Evolutionary conservation across 2,888 invertebrate genomes (phyloP).

Genomic region (Amitus sp.): DNA sequence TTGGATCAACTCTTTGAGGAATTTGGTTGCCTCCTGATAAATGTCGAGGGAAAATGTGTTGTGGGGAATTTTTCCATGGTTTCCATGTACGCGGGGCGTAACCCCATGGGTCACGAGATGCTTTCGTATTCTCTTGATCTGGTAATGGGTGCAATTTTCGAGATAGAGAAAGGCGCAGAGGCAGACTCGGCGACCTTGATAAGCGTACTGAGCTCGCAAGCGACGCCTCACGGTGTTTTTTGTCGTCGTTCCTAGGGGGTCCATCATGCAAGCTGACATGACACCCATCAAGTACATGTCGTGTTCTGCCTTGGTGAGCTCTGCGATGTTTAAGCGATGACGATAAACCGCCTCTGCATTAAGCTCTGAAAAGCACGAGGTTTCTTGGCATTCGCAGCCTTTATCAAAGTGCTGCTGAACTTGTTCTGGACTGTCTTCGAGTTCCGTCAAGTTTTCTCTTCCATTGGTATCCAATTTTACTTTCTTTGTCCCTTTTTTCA

Average conservation of each 20-base stretch:
- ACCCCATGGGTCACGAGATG: constrained; percentile 84
- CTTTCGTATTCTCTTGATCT: constrained; percentile 79
- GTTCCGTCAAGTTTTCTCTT: constrained; percentile 71
- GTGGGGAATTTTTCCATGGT: constrained; percentile 82
- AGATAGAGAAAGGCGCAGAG: constrained; percentile 82
- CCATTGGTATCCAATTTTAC: no score
- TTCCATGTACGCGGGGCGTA: constrained; percentile 81
- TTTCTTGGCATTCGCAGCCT: constrained; percentile 82
- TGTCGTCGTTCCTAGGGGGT: constrained; percentile 77
- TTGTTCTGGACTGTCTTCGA: constrained; percentile 77
- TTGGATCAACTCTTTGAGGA: constrained; percentile 78
- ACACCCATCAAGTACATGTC: constrained; percentile 90
- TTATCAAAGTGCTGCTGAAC: constrained; percentile 76
- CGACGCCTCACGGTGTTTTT: constrained; percentile 79
- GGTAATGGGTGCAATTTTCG: constrained; percentile 83
- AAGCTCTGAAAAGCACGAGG: constrained; percentile 79
- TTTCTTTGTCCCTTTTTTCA: constrained; percentile 62
- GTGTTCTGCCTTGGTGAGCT: constrained; percentile 82
- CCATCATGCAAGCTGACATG: constrained; percentile 82
- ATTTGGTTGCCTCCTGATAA: constrained; percentile 81
- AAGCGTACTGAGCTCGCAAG: constrained; percentile 79
- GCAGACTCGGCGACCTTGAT: constrained; percentile 81
- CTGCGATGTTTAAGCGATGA: constrained; percentile 81
- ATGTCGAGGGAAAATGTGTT: constrained; percentile 83
- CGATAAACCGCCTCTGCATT: constrained; percentile 80